A percentile compares a stretch with the other conserved stretches of the same genome.
Conservation (phyloP, 2,797 vertebrate species). For the Chromis chromis region DNA sequence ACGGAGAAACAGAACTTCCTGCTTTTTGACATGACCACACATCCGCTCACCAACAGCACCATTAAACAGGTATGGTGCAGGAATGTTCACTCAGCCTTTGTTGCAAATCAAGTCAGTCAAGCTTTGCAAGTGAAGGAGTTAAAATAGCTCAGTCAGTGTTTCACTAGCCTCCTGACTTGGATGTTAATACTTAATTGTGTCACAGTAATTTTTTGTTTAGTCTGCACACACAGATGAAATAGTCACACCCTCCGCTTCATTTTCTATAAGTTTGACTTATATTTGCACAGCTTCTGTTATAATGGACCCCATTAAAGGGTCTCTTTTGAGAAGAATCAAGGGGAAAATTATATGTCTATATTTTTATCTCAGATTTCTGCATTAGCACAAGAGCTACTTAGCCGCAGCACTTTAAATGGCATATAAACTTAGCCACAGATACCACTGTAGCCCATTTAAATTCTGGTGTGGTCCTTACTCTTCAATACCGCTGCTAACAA, state of each 20-base stretch:
- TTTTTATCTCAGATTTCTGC: no score
- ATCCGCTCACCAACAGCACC: conserved; percentile 95
- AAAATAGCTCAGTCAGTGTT: not conserved
- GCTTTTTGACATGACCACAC: conserved; percentile 97
- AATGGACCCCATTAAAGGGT: not conserved
- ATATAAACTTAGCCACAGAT: no score
- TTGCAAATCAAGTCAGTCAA: not conserved
- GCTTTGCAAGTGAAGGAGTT: not conserved
- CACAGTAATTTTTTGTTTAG: not conserved
- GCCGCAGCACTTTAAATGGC: no score
- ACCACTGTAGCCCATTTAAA: not conserved
- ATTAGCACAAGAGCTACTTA: no score
- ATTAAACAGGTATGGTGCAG: conserved; percentile 87
- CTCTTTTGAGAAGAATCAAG: no score
- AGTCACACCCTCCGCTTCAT: not conserved
- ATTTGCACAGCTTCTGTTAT: not conserved
- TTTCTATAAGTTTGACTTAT: not conserved
- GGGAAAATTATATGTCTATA: no score
- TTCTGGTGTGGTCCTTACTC: not conserved
- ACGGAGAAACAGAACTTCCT: conserved; percentile 99
- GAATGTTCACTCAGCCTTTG: not conserved
- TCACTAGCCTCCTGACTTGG: not conserved
- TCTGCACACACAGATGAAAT: not conserved
- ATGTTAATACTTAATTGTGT: not conserved
- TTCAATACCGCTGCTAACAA: not conserved